Evolutionary conservation across 2,797 vertebrate species (phyloP), one percentile per base, ranked within the genome.

Genomic region (Morelia viridis): DNA sequence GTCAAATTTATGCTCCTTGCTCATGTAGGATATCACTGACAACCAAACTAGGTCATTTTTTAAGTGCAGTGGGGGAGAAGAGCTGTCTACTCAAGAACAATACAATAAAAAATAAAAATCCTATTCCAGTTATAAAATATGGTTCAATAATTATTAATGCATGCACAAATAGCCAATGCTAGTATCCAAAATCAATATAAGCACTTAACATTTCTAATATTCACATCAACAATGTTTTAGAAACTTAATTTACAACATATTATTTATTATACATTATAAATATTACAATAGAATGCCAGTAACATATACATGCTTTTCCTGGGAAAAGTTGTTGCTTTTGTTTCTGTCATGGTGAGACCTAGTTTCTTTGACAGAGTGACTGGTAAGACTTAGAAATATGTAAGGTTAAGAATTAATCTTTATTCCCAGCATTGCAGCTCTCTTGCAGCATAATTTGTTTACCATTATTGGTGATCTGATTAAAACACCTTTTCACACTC

Each of bases 181-280:
- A 68, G 71, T 17, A 94, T 90, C 12, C 71, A 64, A 6, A 84
- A 53, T 50, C 71, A 92, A 13, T 19, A 85, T 60, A 84, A 90
- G 6, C 41, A 56, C 57, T 87, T 93, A 76, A 91, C 19, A 62
- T 57, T 84, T 17, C 50, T 91, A 46, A 80, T 80, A 46, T 80
- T 24, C 35, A 80, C 24, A 46, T 46, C 7, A 80, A 53, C 8
- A 53, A 24, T 0, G 0, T 80, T 24, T 80, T 46, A 80, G 35
- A 80, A 80, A 76, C 71, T 76, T 76, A 22, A 76, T 41, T 41
- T 41, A 76, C 41, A 76, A 46, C 71, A 22, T 76, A 76, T 22
- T 76, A 46, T 35, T 22, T 76, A 46, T 35, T 41, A 41, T 46
- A 76, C 35, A 76, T 76, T 46, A 5, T 24, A 76, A 76, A 76